Conservation (phyloP, 2,888 invertebrate genomes). For the Portevinia maculata region DNA sequence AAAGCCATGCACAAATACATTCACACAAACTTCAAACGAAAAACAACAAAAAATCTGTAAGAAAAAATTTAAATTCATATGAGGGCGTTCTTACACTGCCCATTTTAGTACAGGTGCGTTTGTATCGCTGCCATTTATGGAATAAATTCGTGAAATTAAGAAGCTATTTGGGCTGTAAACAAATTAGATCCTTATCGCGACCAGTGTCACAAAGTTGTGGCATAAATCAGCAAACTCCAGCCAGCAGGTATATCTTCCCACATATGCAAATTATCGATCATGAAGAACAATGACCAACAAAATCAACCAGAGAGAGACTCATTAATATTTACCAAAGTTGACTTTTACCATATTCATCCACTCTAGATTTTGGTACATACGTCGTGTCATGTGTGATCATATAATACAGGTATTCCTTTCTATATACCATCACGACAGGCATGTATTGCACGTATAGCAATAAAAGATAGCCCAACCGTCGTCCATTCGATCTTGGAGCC, state of each 20-base stretch:
- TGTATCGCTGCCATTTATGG: conserved; percentile 49
- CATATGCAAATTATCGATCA: conserved; percentile 57
- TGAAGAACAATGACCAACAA: conserved; percentile 56
- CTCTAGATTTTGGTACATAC: conserved; percentile 72
- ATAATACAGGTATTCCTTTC: conserved; percentile 61
- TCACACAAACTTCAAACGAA: conserved; percentile 9
- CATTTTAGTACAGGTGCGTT: conserved; percentile 68
- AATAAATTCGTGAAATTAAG: conserved; percentile 36
- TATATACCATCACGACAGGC: conserved; percentile 33
- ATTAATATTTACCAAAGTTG: conserved; percentile 50
- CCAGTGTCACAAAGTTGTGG: conserved; percentile 50
- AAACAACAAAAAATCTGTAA: conserved; percentile 25
- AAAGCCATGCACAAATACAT: background rate
- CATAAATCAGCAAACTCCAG: conserved; percentile 39
- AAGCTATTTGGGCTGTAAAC: conserved; percentile 56
- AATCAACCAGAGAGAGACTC: conserved; percentile 21
- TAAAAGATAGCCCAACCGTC: conserved; percentile 35
- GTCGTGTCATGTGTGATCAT: conserved; percentile 56
- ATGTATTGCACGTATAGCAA: conserved; percentile 17
- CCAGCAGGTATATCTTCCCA: conserved; percentile 51
- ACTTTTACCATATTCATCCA: conserved; percentile 68
- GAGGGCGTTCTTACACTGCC: conserved; percentile 58
- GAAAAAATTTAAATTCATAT: conserved; percentile 65
- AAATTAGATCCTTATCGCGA: conserved; percentile 59
- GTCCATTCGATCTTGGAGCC: conserved; percentile 51